A percentile compares a stretch with the other conserved stretches of the same genome.
Conservation (phyloP, 2,113 vertebrate species). For the Apaloderma vittatum region DNA sequence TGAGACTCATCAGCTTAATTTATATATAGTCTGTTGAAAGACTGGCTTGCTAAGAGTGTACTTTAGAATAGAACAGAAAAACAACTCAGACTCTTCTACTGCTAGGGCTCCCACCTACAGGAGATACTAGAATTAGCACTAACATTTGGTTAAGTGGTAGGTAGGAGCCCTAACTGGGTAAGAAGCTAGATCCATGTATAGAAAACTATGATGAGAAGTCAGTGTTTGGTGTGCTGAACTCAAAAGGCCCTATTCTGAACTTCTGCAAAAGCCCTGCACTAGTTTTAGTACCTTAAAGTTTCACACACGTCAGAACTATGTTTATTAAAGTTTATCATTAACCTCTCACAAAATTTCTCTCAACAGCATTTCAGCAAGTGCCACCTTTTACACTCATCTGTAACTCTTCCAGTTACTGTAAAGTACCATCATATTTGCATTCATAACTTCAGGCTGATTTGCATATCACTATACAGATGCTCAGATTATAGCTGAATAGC, state of each 20-base stretch:
- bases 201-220: neutral
- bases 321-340: neutral
- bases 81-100: neutral
- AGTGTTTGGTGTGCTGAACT: neutral
- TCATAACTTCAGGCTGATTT: neutral
- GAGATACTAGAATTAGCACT: conserved; percentile 42
- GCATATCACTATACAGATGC: neutral
- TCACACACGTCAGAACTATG: neutral
- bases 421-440: neutral
- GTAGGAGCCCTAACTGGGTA: conserved; percentile 32
- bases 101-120: conserved; percentile 49
- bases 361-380: neutral
- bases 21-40: conserved; percentile 16
- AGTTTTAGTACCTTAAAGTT: neutral
- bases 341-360: neutral
- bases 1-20: neutral
- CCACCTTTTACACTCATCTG: neutral
- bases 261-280: neutral
- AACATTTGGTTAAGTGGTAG: conserved; percentile 53
- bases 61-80: conserved; percentile 17
- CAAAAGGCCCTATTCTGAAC: neutral
- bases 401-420: neutral
- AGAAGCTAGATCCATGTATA: neutral
- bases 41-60: neutral
- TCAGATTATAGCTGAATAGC: neutral